Evolutionary conservation across 2,797 vertebrate species (phyloP), one percentile per base, ranked within the genome.

Genomic region (Melanotaenia pygmaea): DNA sequence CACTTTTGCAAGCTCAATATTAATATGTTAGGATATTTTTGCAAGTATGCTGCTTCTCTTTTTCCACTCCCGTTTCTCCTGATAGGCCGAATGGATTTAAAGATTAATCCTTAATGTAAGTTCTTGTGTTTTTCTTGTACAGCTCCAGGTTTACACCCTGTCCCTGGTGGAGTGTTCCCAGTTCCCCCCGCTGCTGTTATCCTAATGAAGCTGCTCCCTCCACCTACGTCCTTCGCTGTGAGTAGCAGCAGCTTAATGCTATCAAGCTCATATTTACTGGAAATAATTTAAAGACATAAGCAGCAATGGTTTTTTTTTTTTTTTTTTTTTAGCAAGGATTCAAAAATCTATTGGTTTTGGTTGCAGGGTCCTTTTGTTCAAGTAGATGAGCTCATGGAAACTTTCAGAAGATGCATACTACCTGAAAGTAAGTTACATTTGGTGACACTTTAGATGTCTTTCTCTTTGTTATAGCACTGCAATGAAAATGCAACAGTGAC

Each of bases 351-450:
- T 63, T 86, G 47, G 80, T 76, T 74, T 54, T 72, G 67, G 13
- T 69, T 81, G 62, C 86, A 99, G 98, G 98, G 98, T 88, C 98
- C 98, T 12, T 99, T 99, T 93, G 98, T 99, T 70, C 97, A 98
- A 94, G 97, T 99, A 85, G 98, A 99, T 93, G 98, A 99, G 90
- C 89, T 99, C 86, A 97, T 99, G 94, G 98, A 99, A 91, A 94
- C 94, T 83, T 96, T 99, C 71, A 95, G 97, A 92, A 96, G 97
- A 96, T 99, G 96, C 92, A 96, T 95, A 82, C 95, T 99, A 86
- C 98, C 98, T 88, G 97, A 98, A 26, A 96, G 98, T 99, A 95
- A 95, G 98, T 97, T 18, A 40, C 35, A 16, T 74, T 62, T 16
- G 13, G 37, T 18, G 53, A 50, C 45, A 47, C 24, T 24, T 54